phyloP scores from a whole-genome alignment of 2,888 invertebrate genomes.

The Lagria hirta region DNA sequence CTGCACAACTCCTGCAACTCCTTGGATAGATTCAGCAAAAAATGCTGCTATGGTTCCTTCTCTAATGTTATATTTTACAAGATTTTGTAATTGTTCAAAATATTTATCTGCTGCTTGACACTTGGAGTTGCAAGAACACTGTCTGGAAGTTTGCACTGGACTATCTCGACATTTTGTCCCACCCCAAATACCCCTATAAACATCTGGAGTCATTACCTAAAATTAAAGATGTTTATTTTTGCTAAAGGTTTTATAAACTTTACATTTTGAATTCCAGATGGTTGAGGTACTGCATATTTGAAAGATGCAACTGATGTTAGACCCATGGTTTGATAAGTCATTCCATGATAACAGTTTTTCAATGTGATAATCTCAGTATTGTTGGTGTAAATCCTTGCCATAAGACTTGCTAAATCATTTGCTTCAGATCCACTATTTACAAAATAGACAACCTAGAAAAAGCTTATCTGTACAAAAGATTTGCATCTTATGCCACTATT shows the following conservation, averaged over 20 bases:
- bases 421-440: conserved; percentile 98
- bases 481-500: too few species aligned
- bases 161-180: conserved; percentile 88
- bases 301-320: conserved; percentile 75
- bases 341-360: conserved; percentile 91
- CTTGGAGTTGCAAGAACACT: conserved; percentile 65
- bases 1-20: conserved; percentile 92
- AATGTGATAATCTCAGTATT: conserved; percentile 83
- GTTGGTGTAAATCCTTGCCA: conserved; percentile 85
- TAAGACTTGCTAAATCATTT: conserved; percentile 87
- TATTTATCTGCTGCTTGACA: conserved; percentile 81
- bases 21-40: conserved; percentile 95
- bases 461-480: too few species aligned
- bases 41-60: conserved; percentile 81
- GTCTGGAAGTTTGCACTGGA: conserved; percentile 68
- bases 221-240: conserved; percentile 10
- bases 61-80: conserved; percentile 76
- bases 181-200: conserved; percentile 88
- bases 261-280: conserved; percentile 77
- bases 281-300: conserved; percentile 72
- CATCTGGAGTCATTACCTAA: conserved; percentile 89
- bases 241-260: conserved; percentile 39
- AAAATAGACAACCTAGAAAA: conserved; percentile 81
- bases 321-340: conserved; percentile 81
- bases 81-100: conserved; percentile 77